Evolutionary conservation across 1,140 invertebrate genomes (phyloP).

Genomic region (Conus betulinus): DNA sequence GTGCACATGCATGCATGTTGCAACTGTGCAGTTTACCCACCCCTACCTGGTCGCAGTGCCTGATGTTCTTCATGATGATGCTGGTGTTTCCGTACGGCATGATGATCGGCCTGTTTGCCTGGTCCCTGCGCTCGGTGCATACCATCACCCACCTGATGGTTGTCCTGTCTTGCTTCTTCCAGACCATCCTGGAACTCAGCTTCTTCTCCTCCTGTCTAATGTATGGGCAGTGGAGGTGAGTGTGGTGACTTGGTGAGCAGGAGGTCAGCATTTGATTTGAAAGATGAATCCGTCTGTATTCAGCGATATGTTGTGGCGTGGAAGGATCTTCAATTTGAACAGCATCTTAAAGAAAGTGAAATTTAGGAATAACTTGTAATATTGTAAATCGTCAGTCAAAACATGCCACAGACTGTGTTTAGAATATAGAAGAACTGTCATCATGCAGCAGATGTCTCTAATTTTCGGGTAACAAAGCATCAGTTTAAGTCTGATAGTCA

Average conservation of each 20-base stretch:
- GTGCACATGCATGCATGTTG: background rate
- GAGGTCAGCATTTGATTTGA: background rate
- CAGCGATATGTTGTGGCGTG: background rate
- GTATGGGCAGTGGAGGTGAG: background rate
- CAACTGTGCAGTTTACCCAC: background rate
- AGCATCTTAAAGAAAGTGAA: background rate
- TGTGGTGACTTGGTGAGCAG: background rate
- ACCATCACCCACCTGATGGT: constrained; percentile 8
- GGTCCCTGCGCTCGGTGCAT: constrained; percentile 16
- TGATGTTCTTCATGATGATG: constrained; percentile 18
- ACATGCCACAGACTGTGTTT: no score
- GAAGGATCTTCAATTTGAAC: background rate
- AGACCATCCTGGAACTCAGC: constrained; percentile 1
- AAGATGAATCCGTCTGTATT: background rate
- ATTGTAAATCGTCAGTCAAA: no score
- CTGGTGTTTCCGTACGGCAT: constrained; percentile 28
- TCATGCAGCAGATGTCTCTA: no score
- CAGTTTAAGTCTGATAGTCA: no score
- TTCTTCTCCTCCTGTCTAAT: background rate
- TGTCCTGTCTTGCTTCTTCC: background rate
- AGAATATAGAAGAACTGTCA: no score
- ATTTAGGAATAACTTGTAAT: no score
- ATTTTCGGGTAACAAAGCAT: no score
- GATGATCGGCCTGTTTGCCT: constrained; percentile 23
- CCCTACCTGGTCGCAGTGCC: background rate